Conservation (phyloP, 2,113 vertebrate genomes). For the Eclectus roratus region DNA sequence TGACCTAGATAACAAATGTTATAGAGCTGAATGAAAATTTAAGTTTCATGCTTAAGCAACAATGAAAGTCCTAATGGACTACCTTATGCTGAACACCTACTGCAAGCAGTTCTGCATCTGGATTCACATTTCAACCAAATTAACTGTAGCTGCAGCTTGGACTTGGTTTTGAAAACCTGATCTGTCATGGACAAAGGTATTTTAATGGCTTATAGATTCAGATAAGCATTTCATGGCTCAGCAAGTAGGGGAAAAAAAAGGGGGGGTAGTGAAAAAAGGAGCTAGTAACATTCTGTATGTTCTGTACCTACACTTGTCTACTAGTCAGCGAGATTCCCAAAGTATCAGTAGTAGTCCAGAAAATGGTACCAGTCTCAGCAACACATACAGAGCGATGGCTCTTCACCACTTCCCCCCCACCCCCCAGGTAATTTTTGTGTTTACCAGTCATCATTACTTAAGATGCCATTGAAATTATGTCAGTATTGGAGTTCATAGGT, state of each 20-base stretch:
- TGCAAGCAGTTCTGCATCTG: background rate
- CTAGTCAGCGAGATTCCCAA: background rate
- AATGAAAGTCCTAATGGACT: background rate
- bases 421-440: background rate
- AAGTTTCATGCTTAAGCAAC: background rate
- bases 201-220: background rate
- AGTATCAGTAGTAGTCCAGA: background rate
- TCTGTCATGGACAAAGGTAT: background rate
- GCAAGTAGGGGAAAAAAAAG: rapidly evolving
- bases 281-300: background rate
- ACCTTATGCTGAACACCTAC: background rate
- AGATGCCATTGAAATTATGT: background rate
- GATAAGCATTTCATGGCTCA: background rate
- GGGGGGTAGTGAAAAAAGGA: background rate
- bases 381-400: background rate
- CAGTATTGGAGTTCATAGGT: background rate
- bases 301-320: background rate
- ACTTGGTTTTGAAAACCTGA: background rate
- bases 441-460: background rate
- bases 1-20: background rate
- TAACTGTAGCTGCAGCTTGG: background rate
- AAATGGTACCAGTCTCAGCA: background rate
- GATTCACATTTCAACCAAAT: background rate
- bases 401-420: background rate
- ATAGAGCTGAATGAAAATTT: background rate